Conservation (phyloP, 2,113 vertebrate genomes). For the Tupaia chinensis region DNA sequence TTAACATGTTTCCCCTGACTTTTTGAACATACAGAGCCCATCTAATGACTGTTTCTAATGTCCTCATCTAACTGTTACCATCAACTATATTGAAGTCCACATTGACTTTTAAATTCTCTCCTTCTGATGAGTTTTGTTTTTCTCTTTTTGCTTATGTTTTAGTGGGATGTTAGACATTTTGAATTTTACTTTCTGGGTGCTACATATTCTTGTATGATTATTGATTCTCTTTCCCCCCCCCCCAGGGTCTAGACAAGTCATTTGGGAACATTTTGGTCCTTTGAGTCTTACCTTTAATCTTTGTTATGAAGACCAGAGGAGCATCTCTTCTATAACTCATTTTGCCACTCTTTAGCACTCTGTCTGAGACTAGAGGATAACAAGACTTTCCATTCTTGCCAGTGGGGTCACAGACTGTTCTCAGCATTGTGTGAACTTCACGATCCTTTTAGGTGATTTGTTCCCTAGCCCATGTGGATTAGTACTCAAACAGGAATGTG, state of each 20-base stretch:
- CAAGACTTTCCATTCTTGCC: background rate
- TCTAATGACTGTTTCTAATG: background rate
- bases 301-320: background rate
- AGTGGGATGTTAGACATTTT: background rate
- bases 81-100: background rate
- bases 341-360: background rate
- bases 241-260: background rate
- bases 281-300: background rate
- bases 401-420: background rate
- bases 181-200: background rate
- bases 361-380: background rate
- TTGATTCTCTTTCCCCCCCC: background rate
- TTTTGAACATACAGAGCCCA: background rate
- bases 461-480: background rate
- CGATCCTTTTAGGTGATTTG: background rate
- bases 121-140: background rate
- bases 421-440: background rate
- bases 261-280: background rate
- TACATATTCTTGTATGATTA: background rate
- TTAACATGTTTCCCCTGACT: background rate
- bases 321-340: background rate
- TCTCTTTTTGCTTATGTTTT: background rate
- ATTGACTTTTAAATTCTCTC: background rate
- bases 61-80: background rate
- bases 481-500: background rate